Evolutionary conservation across 2,888 invertebrate genomes (phyloP).

Genomic region (Callosobruchus maculatus): DNA sequence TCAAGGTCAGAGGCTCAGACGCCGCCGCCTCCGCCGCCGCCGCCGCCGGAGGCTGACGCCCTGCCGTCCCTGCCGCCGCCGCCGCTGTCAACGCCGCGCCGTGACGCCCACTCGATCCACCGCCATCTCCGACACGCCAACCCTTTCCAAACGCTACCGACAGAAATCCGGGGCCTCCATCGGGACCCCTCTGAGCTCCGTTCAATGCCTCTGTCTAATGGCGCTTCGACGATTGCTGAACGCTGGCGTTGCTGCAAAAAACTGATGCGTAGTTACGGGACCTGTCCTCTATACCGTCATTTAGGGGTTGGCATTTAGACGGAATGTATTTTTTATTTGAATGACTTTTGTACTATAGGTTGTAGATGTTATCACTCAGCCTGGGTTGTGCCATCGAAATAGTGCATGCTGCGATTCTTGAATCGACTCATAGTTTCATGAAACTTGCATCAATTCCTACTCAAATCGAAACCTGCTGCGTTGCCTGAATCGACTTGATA

Average conservation of each 20-base stretch:
- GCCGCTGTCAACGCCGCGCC: neutral
- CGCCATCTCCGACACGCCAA: neutral
- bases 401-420: no score
- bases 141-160: neutral
- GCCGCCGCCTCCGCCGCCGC: neutral
- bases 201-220: neutral
- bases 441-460: no score
- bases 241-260: neutral
- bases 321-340: no score
- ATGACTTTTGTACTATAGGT: no score
- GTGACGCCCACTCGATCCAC: no score
- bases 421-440: no score
- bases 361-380: no score
- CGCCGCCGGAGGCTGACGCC: neutral
- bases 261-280: neutral
- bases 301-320: no score
- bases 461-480: no score
- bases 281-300: no score
- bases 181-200: neutral
- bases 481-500: no score
- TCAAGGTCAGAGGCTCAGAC: neutral
- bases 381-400: no score
- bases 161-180: neutral
- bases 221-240: neutral
- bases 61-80: neutral